Evolutionary conservation across 2,113 vertebrate species (phyloP).

Genomic region (Glaucomys volans): DNA sequence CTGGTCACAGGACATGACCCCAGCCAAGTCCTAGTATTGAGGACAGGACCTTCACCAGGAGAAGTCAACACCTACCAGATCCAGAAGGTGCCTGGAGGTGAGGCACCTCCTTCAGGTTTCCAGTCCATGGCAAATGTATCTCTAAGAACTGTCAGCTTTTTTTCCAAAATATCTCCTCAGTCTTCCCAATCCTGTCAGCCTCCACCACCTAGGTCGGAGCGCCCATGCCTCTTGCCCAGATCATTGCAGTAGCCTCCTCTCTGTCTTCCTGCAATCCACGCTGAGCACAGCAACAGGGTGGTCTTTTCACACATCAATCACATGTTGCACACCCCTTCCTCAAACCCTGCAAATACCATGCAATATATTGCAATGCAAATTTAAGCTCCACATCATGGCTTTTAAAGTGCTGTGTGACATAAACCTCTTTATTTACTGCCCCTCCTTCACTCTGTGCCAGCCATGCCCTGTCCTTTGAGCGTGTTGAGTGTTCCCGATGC

Average conservation of each 20-base stretch:
- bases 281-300: not conserved
- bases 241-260: not conserved
- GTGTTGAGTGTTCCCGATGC: not conserved
- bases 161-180: not conserved
- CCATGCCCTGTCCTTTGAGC: not conserved
- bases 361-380: not conserved
- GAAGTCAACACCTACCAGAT: slow-evolving; percentile 81
- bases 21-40: slow-evolving; percentile 78
- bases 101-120: not conserved
- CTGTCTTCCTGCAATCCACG: not conserved
- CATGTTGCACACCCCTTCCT: not conserved
- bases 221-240: not conserved
- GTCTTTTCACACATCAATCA: not conserved
- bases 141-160: not conserved
- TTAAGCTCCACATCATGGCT: not conserved
- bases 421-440: not conserved
- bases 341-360: not conserved
- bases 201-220: not conserved
- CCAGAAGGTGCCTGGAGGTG: slow-evolving; percentile 78
- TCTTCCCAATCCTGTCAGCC: not conserved
- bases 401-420: not conserved
- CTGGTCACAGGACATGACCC: slow-evolving; percentile 77
- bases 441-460: not conserved
- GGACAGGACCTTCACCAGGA: slow-evolving; percentile 52
- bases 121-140: not conserved